Evolutionary conservation across 1,140 invertebrate genomes (phyloP).

Genomic region (Drosophila pallidifrons): DNA sequence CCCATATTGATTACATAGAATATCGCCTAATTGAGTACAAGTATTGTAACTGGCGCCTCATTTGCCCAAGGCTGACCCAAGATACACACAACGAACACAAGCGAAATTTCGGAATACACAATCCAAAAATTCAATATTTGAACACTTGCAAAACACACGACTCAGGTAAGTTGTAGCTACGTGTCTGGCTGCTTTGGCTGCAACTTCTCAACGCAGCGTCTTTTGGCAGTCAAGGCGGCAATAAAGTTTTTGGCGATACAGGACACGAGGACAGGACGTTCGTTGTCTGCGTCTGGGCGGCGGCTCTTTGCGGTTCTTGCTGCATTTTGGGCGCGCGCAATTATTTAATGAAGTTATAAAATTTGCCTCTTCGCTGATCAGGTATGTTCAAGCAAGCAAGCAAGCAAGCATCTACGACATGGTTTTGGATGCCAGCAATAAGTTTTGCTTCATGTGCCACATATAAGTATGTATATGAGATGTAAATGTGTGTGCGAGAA

Average conservation of each 20-base stretch:
- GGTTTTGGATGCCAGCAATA: slow-evolving; percentile 33
- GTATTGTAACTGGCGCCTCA: slow-evolving; percentile 56
- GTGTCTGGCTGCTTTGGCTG: slow-evolving; percentile 15
- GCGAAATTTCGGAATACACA: slow-evolving; percentile 58
- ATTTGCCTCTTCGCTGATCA: slow-evolving; percentile 69
- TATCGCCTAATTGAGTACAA: slow-evolving; percentile 68
- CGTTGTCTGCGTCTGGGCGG: slow-evolving; percentile 30
- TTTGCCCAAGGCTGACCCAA: slow-evolving; percentile 56
- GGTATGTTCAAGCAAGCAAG: slow-evolving; percentile 22
- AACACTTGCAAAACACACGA: slow-evolving; percentile 49
- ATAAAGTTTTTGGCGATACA: slow-evolving; percentile 38
- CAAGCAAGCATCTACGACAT: slow-evolving; percentile 1
- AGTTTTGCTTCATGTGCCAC: slow-evolving; percentile 28
- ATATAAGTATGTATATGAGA: slow-evolving; percentile 20
- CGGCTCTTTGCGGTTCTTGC: slow-evolving; percentile 50
- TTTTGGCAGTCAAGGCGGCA: slow-evolving; percentile 65
- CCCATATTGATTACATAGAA: neutral
- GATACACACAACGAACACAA: slow-evolving; percentile 11
- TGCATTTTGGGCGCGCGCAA: slow-evolving; percentile 69
- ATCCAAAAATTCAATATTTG: slow-evolving; percentile 77
- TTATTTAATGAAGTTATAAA: slow-evolving; percentile 84
- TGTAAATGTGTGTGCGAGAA: slow-evolving; percentile 18
- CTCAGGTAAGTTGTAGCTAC: slow-evolving; percentile 32
- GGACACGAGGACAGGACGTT: slow-evolving; percentile 16
- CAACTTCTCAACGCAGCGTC: slow-evolving; percentile 34